Evolutionary conservation across 2,888 invertebrate genomes (phyloP), one percentile per base, ranked within the genome.

Genomic region (Pristionchus fissidentatus): DNA sequence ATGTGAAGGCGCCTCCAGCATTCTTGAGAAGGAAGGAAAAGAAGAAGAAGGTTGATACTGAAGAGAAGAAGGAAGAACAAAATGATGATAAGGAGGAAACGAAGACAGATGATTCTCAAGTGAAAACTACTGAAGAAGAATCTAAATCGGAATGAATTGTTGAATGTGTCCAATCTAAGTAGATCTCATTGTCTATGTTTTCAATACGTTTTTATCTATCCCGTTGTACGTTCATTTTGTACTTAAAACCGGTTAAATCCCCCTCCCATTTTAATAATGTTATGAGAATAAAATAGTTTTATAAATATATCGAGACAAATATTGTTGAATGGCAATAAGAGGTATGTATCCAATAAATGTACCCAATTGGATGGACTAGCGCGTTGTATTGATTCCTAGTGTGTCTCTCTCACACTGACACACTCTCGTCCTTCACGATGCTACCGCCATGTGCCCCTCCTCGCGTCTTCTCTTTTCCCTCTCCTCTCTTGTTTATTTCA

Each of bases 1-100:
- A 89, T 75, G 32, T 84, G 75, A 89, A 89, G 83, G 82, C 83
- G 22, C 66, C 43, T 38, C 70, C 70, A 7, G 73, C 82, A 26
- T 83, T 70, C 38, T n/a, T 83, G 84, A 52, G 52, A 82, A 78
- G 26, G 55, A 75, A 75, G 75, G 49, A 83, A 62, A 57, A 52
- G 26, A 60, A 83, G 41, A 52, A 52, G 49, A 8, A 3, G 19
- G 55, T 38, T 8, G 46, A 52, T 29, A 26, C 55, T 4, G 29
- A 73, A 43, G 32, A 83, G 10, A 70, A 46, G 49, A 22, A 62
- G 1, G 66, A 32, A 4, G 66, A 81, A 19, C 15, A 57, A 15
- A 46, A 60, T 29, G 29, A 29, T 32, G 46, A 81, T 46, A 19
- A 81, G 15, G 43, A 41, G n/a, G 66, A 66, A 66, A 3, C n/a